Conservation (phyloP, 2,888 invertebrate species). For the Heliconius aoede region DNA sequence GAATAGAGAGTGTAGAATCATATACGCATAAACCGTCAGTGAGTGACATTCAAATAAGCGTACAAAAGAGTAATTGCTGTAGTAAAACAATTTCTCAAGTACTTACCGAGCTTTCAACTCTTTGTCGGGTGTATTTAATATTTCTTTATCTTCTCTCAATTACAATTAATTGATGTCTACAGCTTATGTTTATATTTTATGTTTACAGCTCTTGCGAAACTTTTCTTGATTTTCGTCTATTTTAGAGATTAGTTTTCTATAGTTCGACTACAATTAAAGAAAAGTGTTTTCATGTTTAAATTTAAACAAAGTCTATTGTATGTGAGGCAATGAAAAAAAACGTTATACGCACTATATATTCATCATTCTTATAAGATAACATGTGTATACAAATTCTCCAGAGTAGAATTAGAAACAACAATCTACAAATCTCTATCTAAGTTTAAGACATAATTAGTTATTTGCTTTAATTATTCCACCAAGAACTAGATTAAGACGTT, state of each 20-base stretch:
- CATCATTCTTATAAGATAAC: too few relatives aligned
- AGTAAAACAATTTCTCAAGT: conserved; percentile 14
- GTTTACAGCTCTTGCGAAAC: not conserved
- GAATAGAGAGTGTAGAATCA: not conserved
- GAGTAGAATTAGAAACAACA: too few relatives aligned
- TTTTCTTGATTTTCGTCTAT: not conserved
- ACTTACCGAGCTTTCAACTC: conserved; percentile 18
- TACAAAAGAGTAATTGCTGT: conserved; percentile 11
- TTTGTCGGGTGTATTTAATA: not conserved
- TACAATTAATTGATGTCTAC: not conserved
- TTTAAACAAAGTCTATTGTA: too few relatives aligned
- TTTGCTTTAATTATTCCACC: not conserved
- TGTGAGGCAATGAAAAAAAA: too few relatives aligned
- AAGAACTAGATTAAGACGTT: not conserved
- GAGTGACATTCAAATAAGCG: too few relatives aligned
- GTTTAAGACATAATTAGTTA: not conserved
- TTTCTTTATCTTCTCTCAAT: not conserved
- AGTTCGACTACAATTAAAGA: too few relatives aligned
- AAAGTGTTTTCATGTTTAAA: too few relatives aligned
- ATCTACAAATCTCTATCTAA: not conserved
- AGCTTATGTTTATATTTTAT: not conserved
- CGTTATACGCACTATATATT: too few relatives aligned
- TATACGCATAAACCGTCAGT: conserved; percentile 1
- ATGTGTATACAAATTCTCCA: too few relatives aligned
- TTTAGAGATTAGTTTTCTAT: too few relatives aligned